Conservation (phyloP, 1,140 invertebrate species). For the Eupeodes corollae region DNA sequence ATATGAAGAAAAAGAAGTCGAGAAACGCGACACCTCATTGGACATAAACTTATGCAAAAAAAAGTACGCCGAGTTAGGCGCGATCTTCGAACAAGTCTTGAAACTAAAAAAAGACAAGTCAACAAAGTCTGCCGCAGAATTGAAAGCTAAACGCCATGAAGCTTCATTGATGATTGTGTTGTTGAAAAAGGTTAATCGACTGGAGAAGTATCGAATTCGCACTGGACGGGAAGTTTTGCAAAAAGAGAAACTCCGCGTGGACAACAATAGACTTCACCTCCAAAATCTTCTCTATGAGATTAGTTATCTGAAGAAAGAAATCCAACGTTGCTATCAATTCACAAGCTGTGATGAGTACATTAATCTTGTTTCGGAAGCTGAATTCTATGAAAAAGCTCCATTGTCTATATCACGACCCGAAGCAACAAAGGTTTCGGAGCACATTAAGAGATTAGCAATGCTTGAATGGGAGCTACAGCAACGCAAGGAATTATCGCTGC, state of each 20-base stretch:
- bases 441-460: slow-evolving; percentile 68
- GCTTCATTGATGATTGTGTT: slow-evolving; percentile 59
- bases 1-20: background rate
- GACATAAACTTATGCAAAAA: background rate
- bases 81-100: background rate
- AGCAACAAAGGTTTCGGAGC: slow-evolving; percentile 45
- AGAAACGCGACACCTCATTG: background rate
- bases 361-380: slow-evolving; percentile 67
- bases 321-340: slow-evolving; percentile 82
- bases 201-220: slow-evolving; percentile 74
- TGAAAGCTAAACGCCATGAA: slow-evolving; percentile 52
- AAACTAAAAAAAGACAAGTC: background rate
- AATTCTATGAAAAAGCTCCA: slow-evolving; percentile 78
- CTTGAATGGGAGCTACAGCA: slow-evolving; percentile 83
- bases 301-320: slow-evolving; percentile 84
- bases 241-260: slow-evolving; percentile 70
- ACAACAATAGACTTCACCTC: slow-evolving; percentile 76
- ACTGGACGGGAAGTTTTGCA: slow-evolving; percentile 60
- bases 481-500: slow-evolving; percentile 48
- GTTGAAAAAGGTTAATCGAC: slow-evolving; percentile 74
- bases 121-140: slow-evolving; percentile 30
- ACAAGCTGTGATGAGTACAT: slow-evolving; percentile 90
- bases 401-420: slow-evolving; percentile 56
- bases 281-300: slow-evolving; percentile 88
- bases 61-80: background rate